Evolutionary conservation across 2,888 invertebrate species (phyloP).

Genomic region (Drosophila mettleri): DNA sequence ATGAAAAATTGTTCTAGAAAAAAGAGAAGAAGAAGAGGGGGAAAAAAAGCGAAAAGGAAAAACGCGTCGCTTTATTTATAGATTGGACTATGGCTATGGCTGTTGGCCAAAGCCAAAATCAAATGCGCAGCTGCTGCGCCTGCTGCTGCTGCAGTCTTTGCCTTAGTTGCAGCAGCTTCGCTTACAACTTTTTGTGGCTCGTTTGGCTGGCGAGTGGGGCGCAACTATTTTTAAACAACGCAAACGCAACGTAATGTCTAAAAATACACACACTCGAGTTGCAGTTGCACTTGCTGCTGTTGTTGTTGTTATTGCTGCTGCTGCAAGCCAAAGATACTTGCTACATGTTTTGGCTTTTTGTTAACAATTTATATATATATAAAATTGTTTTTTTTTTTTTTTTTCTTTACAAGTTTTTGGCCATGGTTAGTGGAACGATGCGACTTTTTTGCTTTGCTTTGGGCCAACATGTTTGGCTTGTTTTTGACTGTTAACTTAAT

Average conservation of each 20-base stretch:
- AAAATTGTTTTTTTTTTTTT: conserved; percentile 29
- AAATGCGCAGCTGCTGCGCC: conserved; percentile 37
- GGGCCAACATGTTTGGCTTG: conserved; percentile 73
- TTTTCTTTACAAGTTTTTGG: conserved; percentile 71
- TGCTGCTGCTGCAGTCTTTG: conserved; percentile 14
- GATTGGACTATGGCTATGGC: conserved; percentile 18
- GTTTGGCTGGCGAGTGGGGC: conserved; percentile 28
- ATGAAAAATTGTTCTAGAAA: conserved; percentile 49
- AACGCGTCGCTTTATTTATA: conserved; percentile 41
- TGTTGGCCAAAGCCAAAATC: conserved; percentile 41
- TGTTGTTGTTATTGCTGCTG: conserved; percentile 20
- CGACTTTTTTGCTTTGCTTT: conserved; percentile 37
- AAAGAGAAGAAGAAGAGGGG: too few relatives aligned
- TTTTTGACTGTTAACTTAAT: conserved; percentile 66
- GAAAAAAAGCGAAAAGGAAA: neutral
- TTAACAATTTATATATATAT: conserved; percentile 14
- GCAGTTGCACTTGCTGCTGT: conserved; percentile 11
- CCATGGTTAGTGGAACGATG: conserved; percentile 71
- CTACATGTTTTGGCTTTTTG: conserved; percentile 38
- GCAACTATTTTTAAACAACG: conserved; percentile 72
- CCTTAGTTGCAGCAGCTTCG: conserved; percentile 22
- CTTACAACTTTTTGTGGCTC: conserved; percentile 16
- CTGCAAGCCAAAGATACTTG: conserved; percentile 39
- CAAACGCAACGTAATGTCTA: conserved; percentile 71
- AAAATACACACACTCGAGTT: conserved; percentile 64